Percentiles rank a stretch among this genome's conserved stretches.
phyloP scores from a whole-genome alignment of 1,140 invertebrate genomes.

The Littorina saxatilis region DNA sequence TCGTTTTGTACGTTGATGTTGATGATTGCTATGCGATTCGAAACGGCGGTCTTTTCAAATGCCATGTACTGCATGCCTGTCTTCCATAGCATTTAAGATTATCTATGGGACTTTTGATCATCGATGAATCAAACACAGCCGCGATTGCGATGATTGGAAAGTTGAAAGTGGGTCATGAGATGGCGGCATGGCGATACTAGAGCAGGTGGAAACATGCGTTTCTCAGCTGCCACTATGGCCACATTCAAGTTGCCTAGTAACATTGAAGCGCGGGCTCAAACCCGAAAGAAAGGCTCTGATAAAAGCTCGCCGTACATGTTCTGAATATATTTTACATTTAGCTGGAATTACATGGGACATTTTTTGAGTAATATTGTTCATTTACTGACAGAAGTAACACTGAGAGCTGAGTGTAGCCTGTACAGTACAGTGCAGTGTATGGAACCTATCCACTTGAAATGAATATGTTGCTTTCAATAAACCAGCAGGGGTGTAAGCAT shows the following conservation, averaged over 20 bases:
- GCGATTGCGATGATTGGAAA: slow-evolving; percentile 8
- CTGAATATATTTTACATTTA: no score
- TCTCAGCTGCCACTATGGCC: slow-evolving; percentile 38
- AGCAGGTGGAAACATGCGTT: slow-evolving; percentile 38
- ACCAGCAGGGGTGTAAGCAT: no score
- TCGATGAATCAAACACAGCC: background rate
- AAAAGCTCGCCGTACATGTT: background rate
- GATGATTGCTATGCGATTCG: slow-evolving; percentile 22
- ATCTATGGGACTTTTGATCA: no score
- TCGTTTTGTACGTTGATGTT: slow-evolving; percentile 41
- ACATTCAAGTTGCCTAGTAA: slow-evolving; percentile 44
- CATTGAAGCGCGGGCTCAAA: slow-evolving; percentile 32
- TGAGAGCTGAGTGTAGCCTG: no score
- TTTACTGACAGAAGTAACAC: no score
- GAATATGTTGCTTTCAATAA: no score
- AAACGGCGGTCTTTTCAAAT: slow-evolving; percentile 47
- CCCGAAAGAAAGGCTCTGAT: background rate
- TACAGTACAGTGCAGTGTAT: no score
- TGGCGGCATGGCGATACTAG: slow-evolving; percentile 25
- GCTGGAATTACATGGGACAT: no score
- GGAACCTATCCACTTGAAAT: no score
- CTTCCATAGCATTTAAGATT: background rate
- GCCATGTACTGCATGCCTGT: slow-evolving; percentile 1
- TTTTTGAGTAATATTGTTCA: no score
- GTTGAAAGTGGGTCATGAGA: slow-evolving; percentile 42